A percentile compares a stretch with the other conserved stretches of the same genome.
Conservation (phyloP, 2,888 invertebrate species). For the Micoletzkya japonica region DNA sequence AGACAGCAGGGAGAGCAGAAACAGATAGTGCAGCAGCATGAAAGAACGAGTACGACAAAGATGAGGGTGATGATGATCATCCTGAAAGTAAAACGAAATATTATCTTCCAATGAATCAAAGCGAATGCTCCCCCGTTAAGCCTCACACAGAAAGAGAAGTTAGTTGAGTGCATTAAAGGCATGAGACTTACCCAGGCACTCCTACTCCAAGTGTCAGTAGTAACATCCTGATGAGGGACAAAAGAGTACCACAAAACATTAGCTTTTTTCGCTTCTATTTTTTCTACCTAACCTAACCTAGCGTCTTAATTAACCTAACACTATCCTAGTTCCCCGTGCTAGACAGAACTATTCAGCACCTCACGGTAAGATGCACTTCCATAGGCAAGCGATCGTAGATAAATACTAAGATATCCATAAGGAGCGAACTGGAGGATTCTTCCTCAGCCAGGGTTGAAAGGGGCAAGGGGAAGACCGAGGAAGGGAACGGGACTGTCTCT, state of each 20-base stretch:
- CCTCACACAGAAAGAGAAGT: neutral
- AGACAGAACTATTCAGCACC: constrained; percentile 3
- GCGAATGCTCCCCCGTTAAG: neutral
- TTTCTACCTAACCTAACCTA: too few species aligned
- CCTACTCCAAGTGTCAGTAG: constrained; percentile 21
- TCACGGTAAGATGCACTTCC: constrained; percentile 11
- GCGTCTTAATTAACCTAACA: too few species aligned
- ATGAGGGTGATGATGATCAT: constrained; percentile 48
- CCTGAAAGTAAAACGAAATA: constrained; percentile 36
- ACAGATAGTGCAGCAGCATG: constrained; percentile 46
- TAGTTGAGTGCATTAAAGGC: neutral
- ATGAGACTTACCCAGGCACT: constrained; percentile 18
- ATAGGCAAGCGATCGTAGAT: constrained; percentile 24
- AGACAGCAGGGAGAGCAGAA: constrained; percentile 49
- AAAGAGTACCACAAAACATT: neutral
- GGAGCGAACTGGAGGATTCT: neutral
- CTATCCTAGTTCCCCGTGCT: neutral
- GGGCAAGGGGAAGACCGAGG: neutral
- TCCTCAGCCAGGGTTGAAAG: neutral
- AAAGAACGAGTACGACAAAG: constrained; percentile 40
- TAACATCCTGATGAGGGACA: constrained; percentile 15
- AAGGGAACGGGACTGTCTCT: constrained; percentile 9
- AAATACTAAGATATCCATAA: constrained; percentile 24
- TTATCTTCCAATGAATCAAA: neutral
- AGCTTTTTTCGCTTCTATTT: too few species aligned